Conservation (phyloP, 2,113 vertebrate species). For the Malurus elegans region DNA sequence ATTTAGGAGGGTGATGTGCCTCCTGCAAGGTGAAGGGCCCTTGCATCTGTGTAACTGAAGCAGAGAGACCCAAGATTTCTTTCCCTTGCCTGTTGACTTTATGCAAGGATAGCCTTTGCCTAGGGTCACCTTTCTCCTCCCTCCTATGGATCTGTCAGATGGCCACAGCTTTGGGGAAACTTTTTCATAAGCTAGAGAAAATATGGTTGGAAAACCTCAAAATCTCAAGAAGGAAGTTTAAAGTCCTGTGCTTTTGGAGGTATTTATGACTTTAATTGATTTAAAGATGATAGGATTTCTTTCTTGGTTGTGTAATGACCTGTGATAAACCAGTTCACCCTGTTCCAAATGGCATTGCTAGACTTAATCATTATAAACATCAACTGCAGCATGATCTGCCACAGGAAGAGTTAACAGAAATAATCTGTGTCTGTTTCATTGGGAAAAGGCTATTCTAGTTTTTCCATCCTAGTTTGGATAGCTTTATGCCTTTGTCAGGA, state of each 20-base stretch:
- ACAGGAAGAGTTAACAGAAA: conserved; percentile 12
- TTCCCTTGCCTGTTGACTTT: not conserved
- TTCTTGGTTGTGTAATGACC: not conserved
- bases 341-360: not conserved
- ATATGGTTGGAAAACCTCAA: not conserved
- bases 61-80: not conserved
- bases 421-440: not conserved
- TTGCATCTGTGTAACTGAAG: not conserved
- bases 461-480: conserved; percentile 31
- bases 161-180: not conserved
- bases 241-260: not conserved
- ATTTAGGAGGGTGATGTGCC: not conserved
- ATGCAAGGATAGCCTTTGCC: not conserved
- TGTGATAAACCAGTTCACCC: not conserved
- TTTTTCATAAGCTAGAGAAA: not conserved
- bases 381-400: not conserved
- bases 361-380: not conserved
- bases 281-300: not conserved
- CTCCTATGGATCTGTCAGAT: not conserved
- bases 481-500: conserved; percentile 45
- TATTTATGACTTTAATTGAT: not conserved
- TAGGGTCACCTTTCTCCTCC: not conserved
- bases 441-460: not conserved
- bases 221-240: not conserved
- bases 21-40: not conserved